phyloP scores from a whole-genome alignment of 2,888 invertebrate genomes.

The Lithosia quadra region DNA sequence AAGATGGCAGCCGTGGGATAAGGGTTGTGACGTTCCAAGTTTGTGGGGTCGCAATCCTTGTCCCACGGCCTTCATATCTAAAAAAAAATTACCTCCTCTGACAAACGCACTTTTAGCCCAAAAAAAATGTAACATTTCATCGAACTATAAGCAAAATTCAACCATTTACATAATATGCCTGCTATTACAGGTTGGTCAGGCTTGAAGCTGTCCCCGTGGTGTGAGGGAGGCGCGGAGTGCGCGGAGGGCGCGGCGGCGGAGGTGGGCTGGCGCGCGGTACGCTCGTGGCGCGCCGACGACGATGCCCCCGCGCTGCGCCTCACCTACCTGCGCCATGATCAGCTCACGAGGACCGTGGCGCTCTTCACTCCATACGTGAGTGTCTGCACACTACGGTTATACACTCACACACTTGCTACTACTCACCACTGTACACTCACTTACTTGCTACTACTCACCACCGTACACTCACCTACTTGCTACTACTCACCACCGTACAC shows the following conservation, averaged over 20 bases:
- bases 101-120: too few relatives aligned
- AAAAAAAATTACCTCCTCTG: too few relatives aligned
- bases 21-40: too few relatives aligned
- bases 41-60: too few relatives aligned
- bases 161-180: too few relatives aligned
- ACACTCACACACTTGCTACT: not conserved
- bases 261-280: constrained; percentile 93
- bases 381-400: constrained; percentile 14
- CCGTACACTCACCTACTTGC: constrained; percentile 88
- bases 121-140: too few relatives aligned
- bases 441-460: too few relatives aligned
- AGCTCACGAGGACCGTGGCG: constrained; percentile 66
- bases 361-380: constrained; percentile 77
- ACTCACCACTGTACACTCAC: not conserved
- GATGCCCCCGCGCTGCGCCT: constrained; percentile 97
- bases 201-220: constrained; percentile 93
- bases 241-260: constrained; percentile 86
- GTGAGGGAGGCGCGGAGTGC: constrained; percentile 85
- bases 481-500: not conserved
- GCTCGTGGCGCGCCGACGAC: constrained; percentile 96
- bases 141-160: too few relatives aligned
- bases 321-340: constrained; percentile 88
- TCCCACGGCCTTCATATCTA: too few relatives aligned
- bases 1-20: too few relatives aligned
- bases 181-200: constrained; percentile 85